A percentile compares a stretch with the other conserved stretches of the same genome.
Evolutionary conservation across 2,888 invertebrate species (phyloP).

Genomic region (Phorcus lineatus): DNA sequence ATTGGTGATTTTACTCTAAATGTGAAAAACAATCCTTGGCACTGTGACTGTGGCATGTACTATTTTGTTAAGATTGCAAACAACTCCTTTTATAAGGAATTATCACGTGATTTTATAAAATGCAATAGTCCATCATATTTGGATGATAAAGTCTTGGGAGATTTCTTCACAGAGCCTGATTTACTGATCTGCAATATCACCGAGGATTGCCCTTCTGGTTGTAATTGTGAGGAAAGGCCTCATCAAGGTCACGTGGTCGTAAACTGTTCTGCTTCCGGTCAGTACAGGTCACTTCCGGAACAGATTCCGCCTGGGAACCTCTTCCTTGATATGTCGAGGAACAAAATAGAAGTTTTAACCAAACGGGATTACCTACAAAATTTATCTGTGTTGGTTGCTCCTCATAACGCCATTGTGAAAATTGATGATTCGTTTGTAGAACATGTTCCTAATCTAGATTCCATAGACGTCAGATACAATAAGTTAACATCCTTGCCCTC

Average conservation of each 20-base stretch:
- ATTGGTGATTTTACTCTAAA: background rate
- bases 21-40: background rate
- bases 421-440: background rate
- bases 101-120: background rate
- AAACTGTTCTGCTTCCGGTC: background rate
- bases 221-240: background rate
- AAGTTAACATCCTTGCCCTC: background rate
- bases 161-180: background rate
- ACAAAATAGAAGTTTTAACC: background rate
- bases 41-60: background rate
- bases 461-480: conserved; percentile 1
- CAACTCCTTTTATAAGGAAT: background rate
- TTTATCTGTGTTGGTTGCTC: background rate
- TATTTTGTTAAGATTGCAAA: background rate
- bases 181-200: conserved; percentile 6
- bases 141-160: background rate
- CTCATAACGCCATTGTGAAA: background rate
- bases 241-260: background rate
- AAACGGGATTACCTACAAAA: background rate
- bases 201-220: background rate
- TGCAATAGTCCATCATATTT: background rate
- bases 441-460: background rate
- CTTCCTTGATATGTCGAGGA: background rate
- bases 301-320: background rate
- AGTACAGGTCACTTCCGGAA: background rate